Conservation (phyloP, 2,113 vertebrate genomes). For the Rhynchopsitta pachyrhyncha region DNA sequence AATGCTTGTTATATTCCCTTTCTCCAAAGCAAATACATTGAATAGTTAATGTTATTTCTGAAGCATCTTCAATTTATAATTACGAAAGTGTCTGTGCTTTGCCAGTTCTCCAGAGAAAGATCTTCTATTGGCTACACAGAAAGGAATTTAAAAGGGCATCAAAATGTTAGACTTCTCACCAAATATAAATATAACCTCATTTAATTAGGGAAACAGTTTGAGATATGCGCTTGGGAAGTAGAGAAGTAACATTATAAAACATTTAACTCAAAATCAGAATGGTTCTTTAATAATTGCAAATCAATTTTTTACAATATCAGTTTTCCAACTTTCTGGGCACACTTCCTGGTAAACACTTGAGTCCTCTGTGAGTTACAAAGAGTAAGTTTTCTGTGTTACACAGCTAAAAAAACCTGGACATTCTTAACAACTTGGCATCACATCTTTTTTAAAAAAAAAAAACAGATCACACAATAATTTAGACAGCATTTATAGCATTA, state of each 20-base stretch:
- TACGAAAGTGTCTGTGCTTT: neutral
- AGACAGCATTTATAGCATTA: conserved; percentile 75
- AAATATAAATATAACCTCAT: conserved; percentile 42
- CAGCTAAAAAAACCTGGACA: conserved; percentile 59
- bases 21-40: neutral
- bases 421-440: conserved; percentile 60
- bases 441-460: conserved; percentile 61
- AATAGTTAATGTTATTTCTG: conserved; percentile 26
- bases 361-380: conserved; percentile 70
- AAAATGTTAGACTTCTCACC: conserved; percentile 67
- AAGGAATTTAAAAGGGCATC: conserved; percentile 67
- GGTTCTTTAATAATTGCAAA: conserved; percentile 68
- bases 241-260: conserved; percentile 46
- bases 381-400: conserved; percentile 61
- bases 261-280: conserved; percentile 70
- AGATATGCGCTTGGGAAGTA: neutral
- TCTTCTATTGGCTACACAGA: conserved; percentile 27
- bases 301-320: conserved; percentile 60
- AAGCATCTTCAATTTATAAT: neutral
- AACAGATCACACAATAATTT: conserved; percentile 71
- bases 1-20: neutral
- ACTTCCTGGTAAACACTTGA: conserved; percentile 59
- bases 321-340: conserved; percentile 37
- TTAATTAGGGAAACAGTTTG: conserved; percentile 49
- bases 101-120: neutral